Percentiles rank a stretch among this genome's conserved stretches.
phyloP scores from a whole-genome alignment of 2,888 invertebrate species.

The Thyatira batis region DNA sequence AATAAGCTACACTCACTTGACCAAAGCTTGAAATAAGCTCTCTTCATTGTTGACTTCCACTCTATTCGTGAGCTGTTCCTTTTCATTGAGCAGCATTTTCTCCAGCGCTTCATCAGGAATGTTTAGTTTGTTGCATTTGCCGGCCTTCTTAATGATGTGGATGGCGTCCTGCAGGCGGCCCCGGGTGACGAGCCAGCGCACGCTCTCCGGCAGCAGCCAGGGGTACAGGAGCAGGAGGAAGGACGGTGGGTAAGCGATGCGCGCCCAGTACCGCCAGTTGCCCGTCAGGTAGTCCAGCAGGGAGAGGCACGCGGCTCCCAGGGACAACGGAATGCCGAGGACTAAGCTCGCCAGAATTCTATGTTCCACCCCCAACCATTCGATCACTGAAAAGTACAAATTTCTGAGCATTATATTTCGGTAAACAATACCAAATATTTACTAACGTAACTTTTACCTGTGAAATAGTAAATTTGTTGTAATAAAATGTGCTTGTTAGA shows the following conservation, averaged over 20 bases:
- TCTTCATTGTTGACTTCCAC: constrained; percentile 52
- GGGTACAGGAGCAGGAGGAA: constrained; percentile 85
- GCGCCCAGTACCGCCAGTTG: constrained; percentile 87
- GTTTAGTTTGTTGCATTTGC: constrained; percentile 80
- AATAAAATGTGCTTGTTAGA: too few species aligned
- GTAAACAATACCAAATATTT: too few species aligned
- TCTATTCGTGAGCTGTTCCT: constrained; percentile 48
- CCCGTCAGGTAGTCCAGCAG: constrained; percentile 85
- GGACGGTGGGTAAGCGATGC: constrained; percentile 87
- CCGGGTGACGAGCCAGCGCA: constrained; percentile 88
- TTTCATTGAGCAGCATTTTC: constrained; percentile 54
- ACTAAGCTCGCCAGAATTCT: constrained; percentile 88
- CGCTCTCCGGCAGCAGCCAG: constrained; percentile 88
- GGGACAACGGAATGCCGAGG: constrained; percentile 86
- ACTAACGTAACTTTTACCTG: too few species aligned
- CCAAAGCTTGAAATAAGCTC: constrained; percentile 56
- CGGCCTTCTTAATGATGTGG: constrained; percentile 82
- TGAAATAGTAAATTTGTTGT: too few species aligned
- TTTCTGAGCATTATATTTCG: too few species aligned
- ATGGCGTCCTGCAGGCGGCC: constrained; percentile 84
- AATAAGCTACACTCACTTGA: constrained; percentile 55
- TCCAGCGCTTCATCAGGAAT: constrained; percentile 75
- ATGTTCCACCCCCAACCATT: constrained; percentile 88
- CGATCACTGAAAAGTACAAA: constrained; percentile 82
- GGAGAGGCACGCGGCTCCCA: constrained; percentile 86